These are phyloP conservation scores for Chloroclysta siterata DNA, from an alignment of 2,888 invertebrate species.

Conservation along the genomic window DNA sequence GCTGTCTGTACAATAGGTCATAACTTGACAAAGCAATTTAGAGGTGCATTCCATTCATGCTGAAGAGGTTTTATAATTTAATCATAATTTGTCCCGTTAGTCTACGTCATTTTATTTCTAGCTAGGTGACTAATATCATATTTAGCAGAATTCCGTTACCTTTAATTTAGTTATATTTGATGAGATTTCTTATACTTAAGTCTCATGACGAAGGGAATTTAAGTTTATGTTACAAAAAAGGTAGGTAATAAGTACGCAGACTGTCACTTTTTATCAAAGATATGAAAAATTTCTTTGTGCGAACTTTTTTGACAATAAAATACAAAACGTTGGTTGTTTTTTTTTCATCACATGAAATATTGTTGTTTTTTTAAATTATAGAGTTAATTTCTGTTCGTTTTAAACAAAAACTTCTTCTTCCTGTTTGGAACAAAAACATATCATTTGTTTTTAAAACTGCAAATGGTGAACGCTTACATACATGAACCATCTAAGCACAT, in stretches of 20 bases:
- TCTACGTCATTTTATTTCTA: slow-evolving; percentile 17
- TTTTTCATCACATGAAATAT: too few species aligned
- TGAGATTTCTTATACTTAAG: not conserved
- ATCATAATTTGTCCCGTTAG: not conserved
- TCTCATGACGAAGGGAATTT: too few species aligned
- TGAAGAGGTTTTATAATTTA: not conserved
- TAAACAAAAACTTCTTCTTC: too few species aligned
- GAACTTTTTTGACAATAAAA: too few species aligned
- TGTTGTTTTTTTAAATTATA: too few species aligned
- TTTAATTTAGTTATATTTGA: not conserved
- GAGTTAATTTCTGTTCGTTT: too few species aligned
- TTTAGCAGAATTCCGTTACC: slow-evolving; percentile 7
- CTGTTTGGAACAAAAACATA: too few species aligned
- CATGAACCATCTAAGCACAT: not conserved
- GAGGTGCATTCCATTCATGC: not conserved
- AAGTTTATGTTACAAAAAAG: too few species aligned
- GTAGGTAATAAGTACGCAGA: too few species aligned
- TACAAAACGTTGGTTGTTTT: too few species aligned
- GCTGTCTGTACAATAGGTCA: not conserved
- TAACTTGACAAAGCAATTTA: not conserved
- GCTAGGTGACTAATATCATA: slow-evolving; percentile 7
- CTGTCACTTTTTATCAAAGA: too few species aligned
- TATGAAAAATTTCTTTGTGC: too few species aligned
- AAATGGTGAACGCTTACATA: not conserved
- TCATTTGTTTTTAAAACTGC: not conserved